Percentiles rank a stretch among this genome's conserved stretches.
Evolutionary conservation across 2,113 vertebrate genomes (phyloP).

Genomic region (Paracanthobrama guichenoti): DNA sequence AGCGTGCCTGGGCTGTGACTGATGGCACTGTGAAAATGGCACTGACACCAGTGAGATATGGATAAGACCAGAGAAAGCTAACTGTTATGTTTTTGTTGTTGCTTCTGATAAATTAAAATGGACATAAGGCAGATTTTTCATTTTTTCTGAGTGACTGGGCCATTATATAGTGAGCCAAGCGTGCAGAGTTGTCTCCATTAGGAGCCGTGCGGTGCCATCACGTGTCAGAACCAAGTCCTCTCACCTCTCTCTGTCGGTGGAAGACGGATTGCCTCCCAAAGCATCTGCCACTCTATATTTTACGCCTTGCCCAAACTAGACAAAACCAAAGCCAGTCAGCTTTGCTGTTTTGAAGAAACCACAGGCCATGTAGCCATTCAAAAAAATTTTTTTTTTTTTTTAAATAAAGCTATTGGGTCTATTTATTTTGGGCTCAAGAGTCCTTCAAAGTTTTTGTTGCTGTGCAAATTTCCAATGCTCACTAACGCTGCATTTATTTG

Average conservation of each 20-base stretch:
- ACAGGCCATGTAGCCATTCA: neutral
- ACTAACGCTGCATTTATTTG: neutral
- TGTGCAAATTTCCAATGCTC: neutral
- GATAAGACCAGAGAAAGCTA: slow-evolving; percentile 37
- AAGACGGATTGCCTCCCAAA: slow-evolving; percentile 66
- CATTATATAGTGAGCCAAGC: slow-evolving; percentile 50
- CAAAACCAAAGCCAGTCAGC: slow-evolving; percentile 38
- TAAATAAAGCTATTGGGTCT: neutral
- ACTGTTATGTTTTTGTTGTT: slow-evolving; percentile 57
- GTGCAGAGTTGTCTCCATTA: slow-evolving; percentile 64
- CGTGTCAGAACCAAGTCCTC: slow-evolving; percentile 50
- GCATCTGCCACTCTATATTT: slow-evolving; percentile 55
- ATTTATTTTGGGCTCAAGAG: slow-evolving; percentile 15
- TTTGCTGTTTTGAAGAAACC: slow-evolving; percentile 5
- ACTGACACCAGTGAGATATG: slow-evolving; percentile 45
- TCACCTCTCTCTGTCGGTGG: slow-evolving; percentile 60
- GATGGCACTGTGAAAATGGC: slow-evolving; percentile 58
- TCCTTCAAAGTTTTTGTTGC: neutral
- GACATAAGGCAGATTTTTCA: slow-evolving; percentile 64
- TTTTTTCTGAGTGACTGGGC: slow-evolving; percentile 63
- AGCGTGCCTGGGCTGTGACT: slow-evolving; percentile 11
- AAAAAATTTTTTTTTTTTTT: neutral
- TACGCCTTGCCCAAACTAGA: slow-evolving; percentile 39
- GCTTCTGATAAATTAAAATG: slow-evolving; percentile 60
- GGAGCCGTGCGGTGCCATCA: slow-evolving; percentile 49